phyloP scores from a whole-genome alignment of 1,140 invertebrate genomes.

The Drosophila neocordata region DNA sequence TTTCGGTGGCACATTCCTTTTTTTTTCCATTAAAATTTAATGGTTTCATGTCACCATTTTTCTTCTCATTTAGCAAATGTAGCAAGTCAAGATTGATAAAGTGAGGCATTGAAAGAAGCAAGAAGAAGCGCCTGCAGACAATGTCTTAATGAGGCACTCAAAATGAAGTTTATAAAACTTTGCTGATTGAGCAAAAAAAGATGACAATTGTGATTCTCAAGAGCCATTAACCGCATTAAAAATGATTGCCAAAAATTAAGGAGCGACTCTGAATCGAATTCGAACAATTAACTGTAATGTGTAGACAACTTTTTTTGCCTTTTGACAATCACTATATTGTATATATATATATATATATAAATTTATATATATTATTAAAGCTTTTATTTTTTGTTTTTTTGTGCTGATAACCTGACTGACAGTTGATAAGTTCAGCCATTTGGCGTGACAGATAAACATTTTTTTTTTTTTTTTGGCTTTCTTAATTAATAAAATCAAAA shows the following conservation, averaged over 20 bases:
- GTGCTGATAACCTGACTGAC: conserved; percentile 10
- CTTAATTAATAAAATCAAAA: conserved; percentile 11
- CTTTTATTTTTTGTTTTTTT: not conserved
- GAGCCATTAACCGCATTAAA: conserved; percentile 21
- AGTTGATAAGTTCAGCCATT: conserved; percentile 17
- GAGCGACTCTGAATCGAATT: conserved; percentile 14
- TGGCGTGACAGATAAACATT: conserved; percentile 17
- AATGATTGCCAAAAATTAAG: conserved; percentile 19
- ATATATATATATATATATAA: too few species aligned
- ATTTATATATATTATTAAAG: too few species aligned
- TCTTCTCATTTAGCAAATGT: not conserved
- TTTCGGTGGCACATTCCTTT: not conserved
- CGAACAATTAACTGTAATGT: conserved; percentile 17
- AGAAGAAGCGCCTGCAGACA: not conserved
- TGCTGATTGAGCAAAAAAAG: conserved; percentile 14
- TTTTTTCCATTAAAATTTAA: not conserved
- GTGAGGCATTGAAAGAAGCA: not conserved
- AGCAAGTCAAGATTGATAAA: conserved; percentile 5
- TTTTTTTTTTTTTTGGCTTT: conserved; percentile 6
- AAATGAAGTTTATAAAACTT: conserved; percentile 18
- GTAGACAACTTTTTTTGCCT: conserved; percentile 4
- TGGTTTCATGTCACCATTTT: not conserved
- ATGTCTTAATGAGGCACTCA: conserved; percentile 4
- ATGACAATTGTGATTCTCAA: conserved; percentile 19
- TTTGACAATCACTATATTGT: not conserved